Evolutionary conservation across 2,797 vertebrate genomes (phyloP), one percentile per base, ranked within the genome.

Genomic region (Botia kubotai): DNA sequence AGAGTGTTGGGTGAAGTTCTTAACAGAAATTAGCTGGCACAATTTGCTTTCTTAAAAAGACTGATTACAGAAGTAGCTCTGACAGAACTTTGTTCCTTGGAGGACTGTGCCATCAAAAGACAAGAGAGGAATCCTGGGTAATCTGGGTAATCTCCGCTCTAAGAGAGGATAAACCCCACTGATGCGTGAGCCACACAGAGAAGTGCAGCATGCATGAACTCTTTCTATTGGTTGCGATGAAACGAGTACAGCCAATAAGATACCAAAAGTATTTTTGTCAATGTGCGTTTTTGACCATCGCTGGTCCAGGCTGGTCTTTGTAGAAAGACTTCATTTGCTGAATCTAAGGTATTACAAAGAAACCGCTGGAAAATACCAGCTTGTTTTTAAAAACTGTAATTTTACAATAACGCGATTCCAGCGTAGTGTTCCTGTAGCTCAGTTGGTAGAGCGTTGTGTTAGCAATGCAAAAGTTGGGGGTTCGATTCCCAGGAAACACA

Each of bases 111-210:
- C 63, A 89, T 82, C 77, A 82, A 82, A 76, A 75, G 75, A 77
- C 33, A 80, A 72, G 65, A 81, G 83, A 86, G n/a, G 48, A 80
- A 89, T 77, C 62, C 74, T 71, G 58, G 14, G 14, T 90, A 89
- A 90, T 90, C 88, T 87, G 68, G 85, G 81, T 90, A 90, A 92
- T 91, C 90, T 85, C 73, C 81, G 85, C 86, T 77, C 46, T 16
- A 29, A 81, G 71, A 80, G 75, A 33, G 85, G 89, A 91, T 91
- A 88, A 89, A 8, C 53, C 33, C 60, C 65, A 46, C 65, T 55
- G 74, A 70, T 36, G 17, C 36, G 3, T 19, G 12, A 55, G 58
- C 72, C 33, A 60, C 68, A 39, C 33, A 79, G 10, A 79, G 14
- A 14, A 68, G 26, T 52, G 12, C 50, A 60, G 43, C 17, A 39